A percentile compares a stretch with the other conserved stretches of the same genome.
These are phyloP conservation scores for Molanna angustata DNA, from an alignment of 2,888 invertebrate species.

Conservation along the genomic window DNA sequence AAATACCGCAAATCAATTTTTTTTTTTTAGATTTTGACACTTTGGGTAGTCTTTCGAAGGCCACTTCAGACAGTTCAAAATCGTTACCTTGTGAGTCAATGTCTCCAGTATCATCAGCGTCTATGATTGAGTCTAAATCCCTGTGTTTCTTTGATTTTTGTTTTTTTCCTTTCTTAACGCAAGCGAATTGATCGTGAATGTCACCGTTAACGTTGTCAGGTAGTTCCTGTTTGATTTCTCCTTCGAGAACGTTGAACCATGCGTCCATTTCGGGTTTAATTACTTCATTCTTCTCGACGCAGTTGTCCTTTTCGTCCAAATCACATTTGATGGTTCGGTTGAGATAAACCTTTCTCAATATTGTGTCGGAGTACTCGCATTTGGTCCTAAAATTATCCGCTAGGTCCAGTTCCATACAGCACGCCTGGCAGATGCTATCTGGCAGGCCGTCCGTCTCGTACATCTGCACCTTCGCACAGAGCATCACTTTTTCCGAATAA, in stretches of 20 bases:
- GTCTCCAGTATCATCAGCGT: too few species aligned
- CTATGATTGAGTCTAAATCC: too few species aligned
- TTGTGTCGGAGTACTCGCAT: neutral
- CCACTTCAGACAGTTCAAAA: too few species aligned
- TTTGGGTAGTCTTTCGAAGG: too few species aligned
- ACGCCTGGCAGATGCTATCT: neutral
- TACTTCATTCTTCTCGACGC: too few species aligned
- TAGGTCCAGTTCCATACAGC: neutral
- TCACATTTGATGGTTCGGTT: too few species aligned
- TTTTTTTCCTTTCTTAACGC: neutral
- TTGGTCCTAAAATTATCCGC: conserved; percentile 1
- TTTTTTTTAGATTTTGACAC: neutral
- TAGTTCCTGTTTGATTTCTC: neutral
- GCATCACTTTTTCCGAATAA: neutral
- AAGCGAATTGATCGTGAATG: too few species aligned
- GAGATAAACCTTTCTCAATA: conserved; percentile 2
- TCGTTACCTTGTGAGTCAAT: too few species aligned
- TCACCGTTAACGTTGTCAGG: neutral
- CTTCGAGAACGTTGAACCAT: too few species aligned
- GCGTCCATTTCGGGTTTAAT: too few species aligned
- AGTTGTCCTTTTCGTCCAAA: too few species aligned
- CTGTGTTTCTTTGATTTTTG: too few species aligned
- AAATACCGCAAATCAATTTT: neutral
- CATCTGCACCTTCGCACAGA: neutral
- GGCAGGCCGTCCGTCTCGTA: neutral